A percentile compares a stretch with the other conserved stretches of the same genome.
Evolutionary conservation across 2,113 vertebrate genomes (phyloP).

Genomic region (Corythornis madagascariensis): DNA sequence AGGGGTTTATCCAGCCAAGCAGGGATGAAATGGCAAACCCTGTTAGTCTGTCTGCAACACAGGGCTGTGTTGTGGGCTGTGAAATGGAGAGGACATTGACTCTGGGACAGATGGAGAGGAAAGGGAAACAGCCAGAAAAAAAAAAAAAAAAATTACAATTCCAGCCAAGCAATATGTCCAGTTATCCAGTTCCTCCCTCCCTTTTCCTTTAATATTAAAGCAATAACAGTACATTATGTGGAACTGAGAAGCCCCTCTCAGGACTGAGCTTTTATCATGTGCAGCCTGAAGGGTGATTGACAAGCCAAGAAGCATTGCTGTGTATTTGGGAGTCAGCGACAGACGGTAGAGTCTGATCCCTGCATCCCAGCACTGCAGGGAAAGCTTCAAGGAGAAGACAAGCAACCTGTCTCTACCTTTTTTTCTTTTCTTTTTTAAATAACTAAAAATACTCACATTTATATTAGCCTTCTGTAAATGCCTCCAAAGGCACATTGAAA

Average conservation of each 20-base stretch:
- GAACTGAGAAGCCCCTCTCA: neutral
- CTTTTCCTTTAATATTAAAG: neutral
- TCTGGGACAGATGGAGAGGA: constrained; percentile 45
- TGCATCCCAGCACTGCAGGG: neutral
- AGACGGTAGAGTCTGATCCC: neutral
- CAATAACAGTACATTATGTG: neutral
- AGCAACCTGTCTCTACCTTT: neutral
- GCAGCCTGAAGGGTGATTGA: neutral
- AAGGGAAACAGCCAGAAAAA: constrained; percentile 5
- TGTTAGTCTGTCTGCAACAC: neutral
- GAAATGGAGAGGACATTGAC: neutral
- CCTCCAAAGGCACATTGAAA: neutral
- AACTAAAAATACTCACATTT: neutral
- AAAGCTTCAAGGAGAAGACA: neutral
- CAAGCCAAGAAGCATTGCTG: neutral
- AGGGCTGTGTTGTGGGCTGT: neutral
- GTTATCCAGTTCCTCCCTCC: neutral
- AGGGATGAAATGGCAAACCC: neutral
- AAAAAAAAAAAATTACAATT: neutral
- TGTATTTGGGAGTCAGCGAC: rapidly evolving
- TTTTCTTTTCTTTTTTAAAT: neutral
- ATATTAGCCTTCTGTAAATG: neutral
- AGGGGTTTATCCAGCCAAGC: neutral
- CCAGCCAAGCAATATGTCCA: constrained; percentile 21
- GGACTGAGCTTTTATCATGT: neutral